phyloP scores from a whole-genome alignment of 2,113 vertebrate genomes.

The Leucoraja erinaceus region DNA sequence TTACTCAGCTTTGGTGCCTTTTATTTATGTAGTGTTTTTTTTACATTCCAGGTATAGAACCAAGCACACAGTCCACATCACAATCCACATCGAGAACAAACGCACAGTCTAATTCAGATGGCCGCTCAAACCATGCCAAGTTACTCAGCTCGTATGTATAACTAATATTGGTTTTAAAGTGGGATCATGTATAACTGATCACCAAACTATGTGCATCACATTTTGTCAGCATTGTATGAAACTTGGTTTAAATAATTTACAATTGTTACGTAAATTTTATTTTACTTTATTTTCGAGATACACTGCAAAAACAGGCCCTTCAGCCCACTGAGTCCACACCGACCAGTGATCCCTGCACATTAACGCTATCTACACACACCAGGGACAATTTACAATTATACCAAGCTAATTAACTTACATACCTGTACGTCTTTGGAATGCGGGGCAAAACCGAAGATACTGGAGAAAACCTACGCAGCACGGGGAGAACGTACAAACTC shows the following conservation, averaged over 20 bases:
- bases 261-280: background rate
- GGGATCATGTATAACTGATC: background rate
- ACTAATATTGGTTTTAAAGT: background rate
- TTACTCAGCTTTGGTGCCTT: background rate
- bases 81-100: background rate
- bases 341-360: too few species aligned
- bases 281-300: too few species aligned
- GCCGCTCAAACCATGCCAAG: slow-evolving; percentile 22
- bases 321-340: too few species aligned
- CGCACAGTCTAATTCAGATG: background rate
- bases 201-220: background rate
- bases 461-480: too few species aligned
- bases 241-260: background rate
- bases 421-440: too few species aligned
- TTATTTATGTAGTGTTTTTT: background rate
- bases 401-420: too few species aligned
- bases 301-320: too few species aligned
- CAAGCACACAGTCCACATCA: background rate
- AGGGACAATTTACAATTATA: too few species aligned
- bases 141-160: slow-evolving; percentile 22
- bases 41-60: background rate
- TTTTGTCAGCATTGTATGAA: too few species aligned
- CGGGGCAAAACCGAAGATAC: too few species aligned
- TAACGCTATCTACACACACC: too few species aligned
- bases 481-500: too few species aligned